Evolutionary conservation across 2,797 vertebrate genomes (phyloP).

Genomic region (Oryzias sinensis): DNA sequence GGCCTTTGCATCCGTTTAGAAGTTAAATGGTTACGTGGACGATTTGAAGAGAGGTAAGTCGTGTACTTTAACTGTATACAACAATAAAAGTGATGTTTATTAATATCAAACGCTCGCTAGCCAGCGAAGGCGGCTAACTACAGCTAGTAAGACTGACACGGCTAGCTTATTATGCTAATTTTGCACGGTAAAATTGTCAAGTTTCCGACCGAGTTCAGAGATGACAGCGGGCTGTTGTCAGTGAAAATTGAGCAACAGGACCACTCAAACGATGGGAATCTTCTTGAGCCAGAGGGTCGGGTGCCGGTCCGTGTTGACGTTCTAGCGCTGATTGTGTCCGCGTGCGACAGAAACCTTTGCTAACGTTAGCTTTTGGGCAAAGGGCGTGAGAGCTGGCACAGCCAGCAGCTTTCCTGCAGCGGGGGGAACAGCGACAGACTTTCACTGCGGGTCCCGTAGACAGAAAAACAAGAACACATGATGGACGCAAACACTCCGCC

Average conservation of each 20-base stretch:
- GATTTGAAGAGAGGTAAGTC: constrained; percentile 66
- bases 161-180: constrained; percentile 69
- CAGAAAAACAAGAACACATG: constrained; percentile 54
- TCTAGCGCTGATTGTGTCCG: constrained; percentile 11
- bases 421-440: constrained; percentile 19
- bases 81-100: constrained; percentile 60
- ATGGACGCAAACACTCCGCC: constrained; percentile 7
- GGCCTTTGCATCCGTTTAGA: constrained; percentile 38
- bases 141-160: constrained; percentile 49
- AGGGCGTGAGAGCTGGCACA: constrained; percentile 67
- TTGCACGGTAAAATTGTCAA: constrained; percentile 14
- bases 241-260: constrained; percentile 3
- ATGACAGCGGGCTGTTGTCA: constrained; percentile 24
- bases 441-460: constrained; percentile 17
- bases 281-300: neutral
- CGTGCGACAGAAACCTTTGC: constrained; percentile 28
- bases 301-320: constrained; percentile 7
- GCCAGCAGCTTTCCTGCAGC: constrained; percentile 28
- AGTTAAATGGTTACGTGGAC: constrained; percentile 69
- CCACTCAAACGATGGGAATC: neutral
- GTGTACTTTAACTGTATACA: constrained; percentile 23
- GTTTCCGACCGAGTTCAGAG: constrained; percentile 19
- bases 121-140: constrained; percentile 51
- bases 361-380: constrained; percentile 61
- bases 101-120: constrained; percentile 64